These are phyloP conservation scores for Strigops habroptila DNA, from an alignment of 2,113 vertebrate genomes.

Conservation along the genomic window DNA sequence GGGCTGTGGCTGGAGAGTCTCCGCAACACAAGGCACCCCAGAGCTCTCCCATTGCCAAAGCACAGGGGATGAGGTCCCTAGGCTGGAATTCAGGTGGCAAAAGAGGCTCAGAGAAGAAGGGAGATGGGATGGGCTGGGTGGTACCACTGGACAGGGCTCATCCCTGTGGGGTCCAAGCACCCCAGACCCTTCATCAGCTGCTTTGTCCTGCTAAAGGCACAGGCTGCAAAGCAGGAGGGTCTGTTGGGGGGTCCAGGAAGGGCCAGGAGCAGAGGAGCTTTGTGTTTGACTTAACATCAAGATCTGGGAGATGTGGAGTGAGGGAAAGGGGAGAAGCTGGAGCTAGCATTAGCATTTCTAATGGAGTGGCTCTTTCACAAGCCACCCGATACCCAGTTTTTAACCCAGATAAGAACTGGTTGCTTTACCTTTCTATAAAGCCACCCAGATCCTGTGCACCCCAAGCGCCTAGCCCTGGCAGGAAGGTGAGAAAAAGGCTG, in stretches of 20 bases:
- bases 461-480: neutral
- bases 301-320: neutral
- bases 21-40: neutral
- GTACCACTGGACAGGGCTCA: neutral
- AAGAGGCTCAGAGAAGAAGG: neutral
- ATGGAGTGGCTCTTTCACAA: neutral
- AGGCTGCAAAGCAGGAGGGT: neutral
- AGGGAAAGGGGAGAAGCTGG: neutral
- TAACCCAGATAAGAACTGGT: neutral
- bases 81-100: neutral
- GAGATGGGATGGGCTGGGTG: accelerated
- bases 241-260: neutral
- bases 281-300: neutral
- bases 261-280: neutral
- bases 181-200: accelerated
- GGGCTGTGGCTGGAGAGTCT: neutral
- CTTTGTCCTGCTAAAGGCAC: neutral
- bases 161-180: accelerated
- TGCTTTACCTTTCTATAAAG: neutral
- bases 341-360: slow-evolving; percentile 6
- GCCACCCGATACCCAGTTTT: neutral
- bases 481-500: neutral
- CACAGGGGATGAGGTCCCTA: accelerated
- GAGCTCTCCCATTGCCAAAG: neutral
- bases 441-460: neutral